Percentiles rank a stretch among this genome's conserved stretches.
phyloP scores from a whole-genome alignment of 1,140 invertebrate species.

The Episyrphus balteatus region DNA sequence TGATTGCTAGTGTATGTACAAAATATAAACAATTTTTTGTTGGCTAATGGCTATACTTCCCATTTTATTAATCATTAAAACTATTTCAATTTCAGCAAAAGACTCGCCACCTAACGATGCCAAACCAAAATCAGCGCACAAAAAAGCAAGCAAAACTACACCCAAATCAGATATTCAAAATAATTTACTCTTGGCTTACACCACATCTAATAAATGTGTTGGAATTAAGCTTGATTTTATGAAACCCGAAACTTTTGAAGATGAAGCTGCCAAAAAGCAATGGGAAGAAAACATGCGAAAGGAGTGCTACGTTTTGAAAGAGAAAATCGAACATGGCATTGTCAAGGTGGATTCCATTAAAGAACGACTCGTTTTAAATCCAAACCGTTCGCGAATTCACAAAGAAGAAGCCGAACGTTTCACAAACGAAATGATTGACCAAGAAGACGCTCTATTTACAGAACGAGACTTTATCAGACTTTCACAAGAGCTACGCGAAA shows the following conservation, averaged over 20 bases:
- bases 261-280: constrained; percentile 40
- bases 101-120: not conserved
- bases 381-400: constrained; percentile 27
- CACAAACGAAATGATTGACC: constrained; percentile 25
- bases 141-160: not conserved
- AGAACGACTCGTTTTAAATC: constrained; percentile 46
- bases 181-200: constrained; percentile 42
- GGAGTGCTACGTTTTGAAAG: constrained; percentile 39
- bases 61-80: too few relatives aligned
- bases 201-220: constrained; percentile 45
- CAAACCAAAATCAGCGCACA: not conserved
- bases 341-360: constrained; percentile 46
- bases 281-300: constrained; percentile 48
- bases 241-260: constrained; percentile 40
- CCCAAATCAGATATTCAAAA: constrained; percentile 6
- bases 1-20: too few relatives aligned
- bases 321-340: constrained; percentile 45
- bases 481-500: constrained; percentile 61
- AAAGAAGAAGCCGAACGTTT: constrained; percentile 23
- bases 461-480: constrained; percentile 55
- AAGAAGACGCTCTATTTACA: constrained; percentile 26
- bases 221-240: constrained; percentile 46
- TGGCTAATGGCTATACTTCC: too few relatives aligned
- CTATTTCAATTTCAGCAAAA: not conserved
- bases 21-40: too few relatives aligned